A percentile compares a stretch with the other conserved stretches of the same genome.
These are phyloP conservation scores for Vulpes vulpes DNA, from an alignment of 2,113 vertebrate genomes.

Conservation along the genomic window DNA sequence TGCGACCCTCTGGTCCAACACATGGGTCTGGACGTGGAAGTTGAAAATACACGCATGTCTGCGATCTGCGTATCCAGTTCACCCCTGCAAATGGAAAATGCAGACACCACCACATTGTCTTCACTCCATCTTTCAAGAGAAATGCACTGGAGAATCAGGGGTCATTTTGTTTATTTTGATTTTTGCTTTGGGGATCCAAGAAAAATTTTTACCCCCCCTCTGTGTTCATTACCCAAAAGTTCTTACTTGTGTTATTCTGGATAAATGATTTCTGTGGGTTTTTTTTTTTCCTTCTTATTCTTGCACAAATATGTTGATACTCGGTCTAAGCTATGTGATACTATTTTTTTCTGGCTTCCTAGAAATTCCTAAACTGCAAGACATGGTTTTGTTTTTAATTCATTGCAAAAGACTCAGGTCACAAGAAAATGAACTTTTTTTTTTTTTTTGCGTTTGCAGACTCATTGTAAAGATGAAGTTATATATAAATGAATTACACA, in stretches of 20 bases:
- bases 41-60: neutral
- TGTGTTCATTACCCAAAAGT: neutral
- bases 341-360: neutral
- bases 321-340: neutral
- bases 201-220: neutral
- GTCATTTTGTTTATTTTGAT: too few species aligned
- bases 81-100: neutral
- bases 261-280: neutral
- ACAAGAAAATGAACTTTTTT: neutral
- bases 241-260: neutral
- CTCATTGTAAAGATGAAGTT: neutral
- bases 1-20: rapidly evolving
- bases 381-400: neutral
- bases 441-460: neutral
- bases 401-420: neutral
- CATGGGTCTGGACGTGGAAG: rapidly evolving
- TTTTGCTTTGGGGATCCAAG: neutral
- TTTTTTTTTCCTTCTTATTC: neutral
- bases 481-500: neutral
- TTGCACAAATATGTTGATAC: neutral
- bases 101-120: neutral
- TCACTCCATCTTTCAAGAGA: neutral
- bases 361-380: neutral
- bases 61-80: neutral
- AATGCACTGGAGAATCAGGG: neutral